Conservation (phyloP, 2,113 vertebrate genomes). For the Carassius auratus region DNA sequence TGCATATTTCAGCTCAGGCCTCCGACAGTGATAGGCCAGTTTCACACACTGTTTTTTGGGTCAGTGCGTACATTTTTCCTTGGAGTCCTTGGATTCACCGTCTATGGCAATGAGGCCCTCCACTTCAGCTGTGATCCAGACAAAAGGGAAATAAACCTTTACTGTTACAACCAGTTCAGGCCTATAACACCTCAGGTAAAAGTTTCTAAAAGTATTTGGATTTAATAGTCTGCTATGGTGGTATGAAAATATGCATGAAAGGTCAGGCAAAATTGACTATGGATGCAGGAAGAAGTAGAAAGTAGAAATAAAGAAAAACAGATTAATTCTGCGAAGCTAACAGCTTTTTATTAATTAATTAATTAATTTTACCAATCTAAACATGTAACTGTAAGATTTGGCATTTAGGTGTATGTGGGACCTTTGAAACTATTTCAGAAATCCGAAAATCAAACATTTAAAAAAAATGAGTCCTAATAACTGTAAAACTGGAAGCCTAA, state of each 20-base stretch:
- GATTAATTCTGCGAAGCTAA: background rate
- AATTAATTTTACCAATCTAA: background rate
- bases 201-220: slow-evolving; percentile 64
- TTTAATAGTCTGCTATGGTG: background rate
- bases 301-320: background rate
- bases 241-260: background rate
- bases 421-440: background rate
- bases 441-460: background rate
- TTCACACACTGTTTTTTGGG: slow-evolving; percentile 90
- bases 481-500: no score
- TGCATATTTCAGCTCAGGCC: slow-evolving; percentile 79
- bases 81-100: slow-evolving; percentile 85
- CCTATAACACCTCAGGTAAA: slow-evolving; percentile 86
- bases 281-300: background rate
- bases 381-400: background rate
- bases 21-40: slow-evolving; percentile 85
- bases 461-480: background rate
- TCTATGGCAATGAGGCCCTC: slow-evolving; percentile 88
- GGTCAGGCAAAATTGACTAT: background rate
- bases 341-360: background rate
- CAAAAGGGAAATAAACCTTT: slow-evolving; percentile 86
- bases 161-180: slow-evolving; percentile 91
- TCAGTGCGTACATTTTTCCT: slow-evolving; percentile 84
- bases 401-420: background rate
- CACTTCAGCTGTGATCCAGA: slow-evolving; percentile 91